Evolutionary conservation across 2,797 vertebrate species (phyloP), one percentile per base, ranked within the genome.

Genomic region (Protosalanx chinensis): DNA sequence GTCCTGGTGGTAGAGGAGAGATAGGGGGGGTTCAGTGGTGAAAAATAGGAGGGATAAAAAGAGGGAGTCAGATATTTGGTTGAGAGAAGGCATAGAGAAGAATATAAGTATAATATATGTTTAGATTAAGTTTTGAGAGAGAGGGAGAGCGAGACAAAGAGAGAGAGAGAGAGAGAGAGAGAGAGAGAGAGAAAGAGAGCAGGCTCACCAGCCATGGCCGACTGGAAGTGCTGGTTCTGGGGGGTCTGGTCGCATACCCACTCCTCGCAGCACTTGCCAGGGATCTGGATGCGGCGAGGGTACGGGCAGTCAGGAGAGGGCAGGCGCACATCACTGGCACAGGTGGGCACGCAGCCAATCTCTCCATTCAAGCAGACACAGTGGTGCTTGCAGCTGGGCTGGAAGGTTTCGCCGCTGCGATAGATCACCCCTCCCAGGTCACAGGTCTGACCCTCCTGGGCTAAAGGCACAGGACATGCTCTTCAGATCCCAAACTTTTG

Each of bases 321-420:
- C 73, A 93, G 87, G 3, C 62, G 86, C 57, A 90, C 71, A 18
- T 86, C 76, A 0, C 85, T 82, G 0, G 85, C 71, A 79, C 93
- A 94, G 29, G 88, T 88, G 0, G 90, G 91, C 75, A 90, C 84
- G 49, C 93, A 94, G 78, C 93, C 91, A 0, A 94, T 89, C 83
- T 92, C 91, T 0, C 93, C 92, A 0, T 93, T 92, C 90, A 93
- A 86, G 79, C 93, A 94, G 68, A 91, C 73, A 63, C 93, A 94
- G 23, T 91, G 90, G 83, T 94, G 88, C 72, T 90, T 91, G 78
- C 92, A 94, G 41, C 79, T 92, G 79, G 93, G 92, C 83, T 93
- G 91, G 80, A 93, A 94, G 23, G 80, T 91, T 84, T 94, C 93
- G 0, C 92, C 93, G 0, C 87, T 94, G 77, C 81, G 89, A 84